Percentiles rank a stretch among this genome's conserved stretches.
phyloP scores from a whole-genome alignment of 2,113 vertebrate genomes.

The Hippocampus barbouri region DNA sequence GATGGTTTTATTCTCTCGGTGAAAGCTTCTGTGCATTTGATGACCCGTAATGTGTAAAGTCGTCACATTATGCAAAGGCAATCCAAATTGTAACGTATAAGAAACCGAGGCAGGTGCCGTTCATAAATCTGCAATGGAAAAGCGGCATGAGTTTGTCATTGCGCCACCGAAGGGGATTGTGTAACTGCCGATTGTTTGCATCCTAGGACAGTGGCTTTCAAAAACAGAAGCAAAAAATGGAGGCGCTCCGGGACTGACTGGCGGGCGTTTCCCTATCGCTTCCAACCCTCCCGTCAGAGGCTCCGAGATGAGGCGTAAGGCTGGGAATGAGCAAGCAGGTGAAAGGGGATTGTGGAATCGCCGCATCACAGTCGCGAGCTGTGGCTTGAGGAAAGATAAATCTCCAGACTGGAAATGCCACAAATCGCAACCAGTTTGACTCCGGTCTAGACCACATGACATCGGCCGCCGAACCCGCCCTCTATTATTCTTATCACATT shows the following conservation, averaged over 20 bases:
- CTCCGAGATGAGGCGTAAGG: slow-evolving; percentile 41
- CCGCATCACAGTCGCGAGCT: slow-evolving; percentile 31
- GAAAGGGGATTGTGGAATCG: slow-evolving; percentile 61
- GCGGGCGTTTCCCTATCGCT: slow-evolving; percentile 36
- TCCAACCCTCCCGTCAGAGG: slow-evolving; percentile 45
- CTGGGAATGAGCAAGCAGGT: slow-evolving; percentile 60
- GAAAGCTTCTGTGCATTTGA: too few species aligned
- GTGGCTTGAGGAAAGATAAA: slow-evolving; percentile 40
- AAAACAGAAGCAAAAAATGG: slow-evolving; percentile 1
- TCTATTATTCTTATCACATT: slow-evolving; percentile 13
- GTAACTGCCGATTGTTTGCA: background rate
- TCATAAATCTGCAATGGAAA: too few species aligned
- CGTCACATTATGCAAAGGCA: too few species aligned
- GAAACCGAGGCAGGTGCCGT: too few species aligned
- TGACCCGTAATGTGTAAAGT: too few species aligned
- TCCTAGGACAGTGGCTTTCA: too few species aligned
- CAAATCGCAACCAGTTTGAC: slow-evolving; percentile 23
- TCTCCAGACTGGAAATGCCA: slow-evolving; percentile 14
- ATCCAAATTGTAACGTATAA: too few species aligned
- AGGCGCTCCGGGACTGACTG: slow-evolving; percentile 18
- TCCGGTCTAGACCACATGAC: slow-evolving; percentile 3
- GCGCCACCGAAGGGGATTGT: too few species aligned
- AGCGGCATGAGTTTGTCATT: too few species aligned
- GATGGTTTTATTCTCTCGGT: too few species aligned
- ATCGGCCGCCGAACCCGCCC: background rate